Conservation (phyloP, 2,888 invertebrate species). For the Eristalis tenax region DNA sequence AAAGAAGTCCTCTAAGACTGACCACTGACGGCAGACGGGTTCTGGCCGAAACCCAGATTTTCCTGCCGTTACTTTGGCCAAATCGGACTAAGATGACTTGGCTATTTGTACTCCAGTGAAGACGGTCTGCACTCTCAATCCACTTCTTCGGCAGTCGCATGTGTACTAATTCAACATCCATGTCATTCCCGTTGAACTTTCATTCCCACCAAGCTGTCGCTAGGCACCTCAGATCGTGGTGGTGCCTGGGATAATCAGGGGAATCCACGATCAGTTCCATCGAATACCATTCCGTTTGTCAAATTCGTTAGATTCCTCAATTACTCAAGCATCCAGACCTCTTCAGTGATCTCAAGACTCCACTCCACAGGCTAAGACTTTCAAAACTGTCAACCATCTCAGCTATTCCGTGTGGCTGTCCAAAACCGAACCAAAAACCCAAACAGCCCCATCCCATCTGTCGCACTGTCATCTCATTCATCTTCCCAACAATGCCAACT, state of each 20-base stretch:
- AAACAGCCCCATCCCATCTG: background rate
- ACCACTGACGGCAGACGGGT: too few relatives aligned
- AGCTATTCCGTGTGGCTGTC: constrained; percentile 24
- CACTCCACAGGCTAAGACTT: constrained; percentile 23
- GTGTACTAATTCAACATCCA: too few relatives aligned
- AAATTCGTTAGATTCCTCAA: constrained; percentile 48
- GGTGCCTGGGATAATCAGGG: background rate
- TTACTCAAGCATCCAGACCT: constrained; percentile 35
- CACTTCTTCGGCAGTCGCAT: too few relatives aligned
- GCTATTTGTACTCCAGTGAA: too few relatives aligned
- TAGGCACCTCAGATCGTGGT: background rate
- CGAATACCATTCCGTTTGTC: constrained; percentile 24
- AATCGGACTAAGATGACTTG: too few relatives aligned
- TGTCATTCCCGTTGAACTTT: too few relatives aligned
- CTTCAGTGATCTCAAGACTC: constrained; percentile 12
- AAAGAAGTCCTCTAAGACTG: too few relatives aligned
- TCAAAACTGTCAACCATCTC: constrained; percentile 51
- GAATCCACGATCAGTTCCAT: background rate
- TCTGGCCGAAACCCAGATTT: too few relatives aligned
- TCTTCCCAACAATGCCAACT: constrained; percentile 58
- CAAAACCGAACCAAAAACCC: constrained; percentile 31
- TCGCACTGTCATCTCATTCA: constrained; percentile 46
- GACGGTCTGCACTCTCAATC: too few relatives aligned
- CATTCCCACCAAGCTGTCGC: too few relatives aligned
- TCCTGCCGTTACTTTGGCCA: too few relatives aligned